Conservation (phyloP, 37 sponge, comb jelly and placozoan genomes). For the Halichondria panicea region DNA sequence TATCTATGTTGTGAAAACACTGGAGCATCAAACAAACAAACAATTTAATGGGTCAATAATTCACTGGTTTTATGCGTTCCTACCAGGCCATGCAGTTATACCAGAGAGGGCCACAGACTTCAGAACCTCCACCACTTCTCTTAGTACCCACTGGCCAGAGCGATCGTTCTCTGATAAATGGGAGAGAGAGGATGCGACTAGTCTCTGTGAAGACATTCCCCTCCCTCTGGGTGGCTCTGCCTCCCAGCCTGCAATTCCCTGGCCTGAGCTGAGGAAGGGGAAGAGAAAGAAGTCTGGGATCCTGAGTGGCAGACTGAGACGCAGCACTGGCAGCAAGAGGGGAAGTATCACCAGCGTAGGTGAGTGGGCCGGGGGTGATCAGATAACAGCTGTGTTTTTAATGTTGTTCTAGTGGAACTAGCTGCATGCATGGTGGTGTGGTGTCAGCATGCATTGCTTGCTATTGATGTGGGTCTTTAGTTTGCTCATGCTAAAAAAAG, state of each 20-base stretch:
- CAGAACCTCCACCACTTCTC: conserved; percentile 10
- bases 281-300: conserved; percentile 18
- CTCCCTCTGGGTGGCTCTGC: neutral
- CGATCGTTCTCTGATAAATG: neutral
- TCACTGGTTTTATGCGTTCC: no score
- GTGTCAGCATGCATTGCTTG: neutral
- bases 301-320: neutral
- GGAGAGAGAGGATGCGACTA: conserved; percentile 6
- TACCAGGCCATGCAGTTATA: no score
- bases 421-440: neutral
- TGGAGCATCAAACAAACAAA: no score
- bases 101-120: neutral
- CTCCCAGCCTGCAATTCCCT: neutral
- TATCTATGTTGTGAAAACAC: no score
- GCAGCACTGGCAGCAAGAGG: conserved; percentile 11
- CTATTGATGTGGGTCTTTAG: neutral
- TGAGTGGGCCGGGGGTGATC: neutral
- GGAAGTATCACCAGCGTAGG: conserved; percentile 10
- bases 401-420: neutral
- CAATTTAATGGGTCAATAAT: no score
- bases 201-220: conserved; percentile 4
- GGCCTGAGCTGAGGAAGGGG: neutral
- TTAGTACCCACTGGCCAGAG: conserved; percentile 15
- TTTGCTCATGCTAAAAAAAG: neutral
- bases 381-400: neutral